These are phyloP conservation scores for Linnaemya vulpina DNA, from an alignment of 2,888 invertebrate genomes.

Conservation along the genomic window DNA sequence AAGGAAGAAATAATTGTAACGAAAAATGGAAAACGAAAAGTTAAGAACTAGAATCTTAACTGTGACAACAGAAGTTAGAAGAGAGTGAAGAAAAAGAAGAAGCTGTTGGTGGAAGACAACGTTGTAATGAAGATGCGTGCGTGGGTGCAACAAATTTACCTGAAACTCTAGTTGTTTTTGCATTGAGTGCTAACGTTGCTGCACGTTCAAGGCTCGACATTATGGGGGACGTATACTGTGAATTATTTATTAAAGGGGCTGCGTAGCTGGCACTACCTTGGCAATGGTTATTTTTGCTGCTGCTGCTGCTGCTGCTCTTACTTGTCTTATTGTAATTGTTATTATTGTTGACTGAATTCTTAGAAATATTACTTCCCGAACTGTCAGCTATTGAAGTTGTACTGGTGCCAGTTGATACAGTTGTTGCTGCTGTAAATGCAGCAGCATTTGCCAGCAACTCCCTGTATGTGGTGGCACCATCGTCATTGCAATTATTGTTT, in stretches of 20 bases:
- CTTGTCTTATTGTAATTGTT: slow-evolving; percentile 56
- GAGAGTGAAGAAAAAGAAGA: slow-evolving; percentile 16
- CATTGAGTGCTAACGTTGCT: slow-evolving; percentile 66
- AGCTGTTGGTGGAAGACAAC: slow-evolving; percentile 18
- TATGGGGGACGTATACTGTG: slow-evolving; percentile 60
- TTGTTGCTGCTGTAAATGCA: slow-evolving; percentile 12
- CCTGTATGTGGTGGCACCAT: slow-evolving; percentile 45
- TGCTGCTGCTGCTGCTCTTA: slow-evolving; percentile 17
- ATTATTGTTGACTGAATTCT: slow-evolving; percentile 44
- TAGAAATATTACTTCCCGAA: slow-evolving; percentile 30
- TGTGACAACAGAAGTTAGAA: slow-evolving; percentile 30
- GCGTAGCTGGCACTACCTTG: slow-evolving; percentile 70
- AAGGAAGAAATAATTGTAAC: slow-evolving; percentile 30
- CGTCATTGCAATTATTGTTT: slow-evolving; percentile 50
- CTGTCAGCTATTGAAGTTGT: neutral
- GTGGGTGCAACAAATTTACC: slow-evolving; percentile 73
- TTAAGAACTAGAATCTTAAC: slow-evolving; percentile 41
- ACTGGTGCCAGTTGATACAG: slow-evolving; percentile 5
- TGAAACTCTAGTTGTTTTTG: slow-evolving; percentile 70
- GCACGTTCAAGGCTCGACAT: slow-evolving; percentile 64
- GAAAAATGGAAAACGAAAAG: slow-evolving; percentile 30
- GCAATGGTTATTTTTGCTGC: slow-evolving; percentile 73
- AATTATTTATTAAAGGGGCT: slow-evolving; percentile 76
- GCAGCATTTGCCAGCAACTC: slow-evolving; percentile 15
- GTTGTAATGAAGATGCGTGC: slow-evolving; percentile 56